Conservation (phyloP, 2,797 vertebrate genomes). For the Aplochiton taeniatus region DNA sequence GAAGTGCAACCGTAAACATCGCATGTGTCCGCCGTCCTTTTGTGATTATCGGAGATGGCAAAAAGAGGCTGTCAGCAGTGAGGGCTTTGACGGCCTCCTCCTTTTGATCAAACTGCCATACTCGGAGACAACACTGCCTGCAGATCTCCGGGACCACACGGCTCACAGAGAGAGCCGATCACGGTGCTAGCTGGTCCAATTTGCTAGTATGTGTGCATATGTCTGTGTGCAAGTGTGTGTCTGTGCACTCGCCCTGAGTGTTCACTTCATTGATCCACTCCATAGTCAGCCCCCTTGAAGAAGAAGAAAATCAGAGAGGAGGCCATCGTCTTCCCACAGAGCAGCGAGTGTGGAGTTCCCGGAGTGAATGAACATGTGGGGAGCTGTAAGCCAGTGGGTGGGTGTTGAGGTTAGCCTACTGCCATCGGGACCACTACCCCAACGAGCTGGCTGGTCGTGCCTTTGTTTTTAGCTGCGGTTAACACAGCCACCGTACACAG, state of each 20-base stretch:
- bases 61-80: slow-evolving; percentile 1
- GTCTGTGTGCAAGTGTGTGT: background rate
- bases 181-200: background rate
- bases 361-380: too few species aligned
- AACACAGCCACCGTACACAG: slow-evolving; percentile 13
- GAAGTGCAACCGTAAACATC: slow-evolving; percentile 48
- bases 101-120: slow-evolving; percentile 32
- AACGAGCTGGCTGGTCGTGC: slow-evolving; percentile 12
- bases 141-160: too few species aligned
- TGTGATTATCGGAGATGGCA: slow-evolving; percentile 43
- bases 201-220: background rate
- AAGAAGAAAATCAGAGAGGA: too few species aligned
- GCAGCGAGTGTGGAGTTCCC: too few species aligned
- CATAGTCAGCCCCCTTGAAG: too few species aligned
- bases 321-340: too few species aligned
- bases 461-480: slow-evolving; percentile 52
- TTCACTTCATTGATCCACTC: too few species aligned
- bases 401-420: slow-evolving; percentile 10
- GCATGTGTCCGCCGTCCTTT: slow-evolving; percentile 44
- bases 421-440: slow-evolving; percentile 31
- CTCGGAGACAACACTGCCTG: too few species aligned
- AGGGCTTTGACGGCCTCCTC: slow-evolving; percentile 32
- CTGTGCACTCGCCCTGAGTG: slow-evolving; percentile 4
- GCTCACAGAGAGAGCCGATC: too few species aligned
- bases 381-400: too few species aligned